Evolutionary conservation across 2,113 vertebrate genomes (phyloP).

Genomic region (Gymnobelideus leadbeateri): DNA sequence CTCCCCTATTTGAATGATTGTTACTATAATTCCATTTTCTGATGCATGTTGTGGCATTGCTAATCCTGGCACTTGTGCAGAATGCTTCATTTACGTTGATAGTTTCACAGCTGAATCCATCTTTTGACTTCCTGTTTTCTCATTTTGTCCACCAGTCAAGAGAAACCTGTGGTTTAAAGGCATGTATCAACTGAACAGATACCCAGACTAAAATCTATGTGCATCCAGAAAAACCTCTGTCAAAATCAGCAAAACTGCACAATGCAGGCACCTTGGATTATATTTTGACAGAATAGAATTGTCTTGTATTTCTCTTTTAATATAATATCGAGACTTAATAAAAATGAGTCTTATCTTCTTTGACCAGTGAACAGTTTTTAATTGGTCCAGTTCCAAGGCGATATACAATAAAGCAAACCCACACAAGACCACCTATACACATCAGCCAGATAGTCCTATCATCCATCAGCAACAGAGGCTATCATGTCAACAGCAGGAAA

Average conservation of each 20-base stretch:
- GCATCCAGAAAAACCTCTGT: conserved; percentile 62
- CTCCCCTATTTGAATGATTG: conserved; percentile 8
- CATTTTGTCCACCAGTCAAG: conserved; percentile 64
- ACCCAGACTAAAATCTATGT: conserved; percentile 60
- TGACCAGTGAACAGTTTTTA: conserved; percentile 68
- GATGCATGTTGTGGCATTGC: conserved; percentile 35
- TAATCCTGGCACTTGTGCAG: conserved; percentile 20
- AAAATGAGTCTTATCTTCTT: conserved; percentile 73
- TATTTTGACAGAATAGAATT: conserved; percentile 60
- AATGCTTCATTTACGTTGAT: neutral
- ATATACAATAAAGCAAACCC: conserved; percentile 58
- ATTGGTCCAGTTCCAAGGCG: conserved; percentile 72
- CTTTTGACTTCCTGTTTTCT: conserved; percentile 77
- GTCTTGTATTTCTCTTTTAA: conserved; percentile 63
- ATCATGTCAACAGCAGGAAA: conserved; percentile 77
- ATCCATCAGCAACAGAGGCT: conserved; percentile 69
- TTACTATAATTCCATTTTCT: neutral
- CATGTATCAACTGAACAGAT: conserved; percentile 67
- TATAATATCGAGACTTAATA: conserved; percentile 50
- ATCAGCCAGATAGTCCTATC: conserved; percentile 69
- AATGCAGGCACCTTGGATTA: conserved; percentile 56
- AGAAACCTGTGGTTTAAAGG: conserved; percentile 73
- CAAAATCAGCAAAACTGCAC: conserved; percentile 68
- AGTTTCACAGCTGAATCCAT: conserved; percentile 70
- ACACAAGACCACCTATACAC: conserved; percentile 54